These are phyloP conservation scores for Martes martes DNA, from an alignment of 2,113 vertebrate genomes.

Conservation along the genomic window DNA sequence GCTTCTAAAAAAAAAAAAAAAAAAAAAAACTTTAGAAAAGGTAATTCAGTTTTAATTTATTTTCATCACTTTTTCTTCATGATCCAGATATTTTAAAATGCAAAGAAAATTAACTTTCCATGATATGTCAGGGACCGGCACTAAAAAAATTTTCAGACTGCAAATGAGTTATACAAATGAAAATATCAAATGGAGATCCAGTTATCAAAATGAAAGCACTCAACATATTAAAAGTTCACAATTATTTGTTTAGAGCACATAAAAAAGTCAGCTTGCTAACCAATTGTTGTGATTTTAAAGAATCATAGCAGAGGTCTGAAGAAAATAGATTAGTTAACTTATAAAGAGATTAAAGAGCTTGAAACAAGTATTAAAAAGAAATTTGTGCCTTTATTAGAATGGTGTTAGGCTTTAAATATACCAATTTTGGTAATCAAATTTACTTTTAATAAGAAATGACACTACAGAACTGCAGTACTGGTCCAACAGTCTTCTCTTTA, in stretches of 20 bases:
- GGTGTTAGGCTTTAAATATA: conserved; percentile 93
- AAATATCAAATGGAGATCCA: conserved; percentile 77
- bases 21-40: conserved; percentile 78
- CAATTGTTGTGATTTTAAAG: conserved; percentile 75
- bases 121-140: conserved; percentile 72
- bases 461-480: conserved; percentile 90
- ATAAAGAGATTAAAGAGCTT: conserved; percentile 82
- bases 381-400: conserved; percentile 96
- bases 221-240: conserved; percentile 77
- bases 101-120: conserved; percentile 77
- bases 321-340: conserved; percentile 79
- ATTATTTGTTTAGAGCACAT: conserved; percentile 79
- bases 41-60: conserved; percentile 81
- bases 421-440: conserved; percentile 88
- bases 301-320: conserved; percentile 72
- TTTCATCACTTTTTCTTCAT: conserved; percentile 82
- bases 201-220: conserved; percentile 82
- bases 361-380: conserved; percentile 91
- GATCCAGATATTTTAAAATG: conserved; percentile 78
- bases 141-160: conserved; percentile 65
- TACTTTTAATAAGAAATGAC: conserved; percentile 88
- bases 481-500: conserved; percentile 89
- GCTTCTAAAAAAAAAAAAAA: conserved; percentile 67
- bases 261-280: conserved; percentile 77
- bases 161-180: conserved; percentile 78